Evolutionary conservation across 2,113 vertebrate genomes (phyloP).

Genomic region (Chinchilla lanigera): DNA sequence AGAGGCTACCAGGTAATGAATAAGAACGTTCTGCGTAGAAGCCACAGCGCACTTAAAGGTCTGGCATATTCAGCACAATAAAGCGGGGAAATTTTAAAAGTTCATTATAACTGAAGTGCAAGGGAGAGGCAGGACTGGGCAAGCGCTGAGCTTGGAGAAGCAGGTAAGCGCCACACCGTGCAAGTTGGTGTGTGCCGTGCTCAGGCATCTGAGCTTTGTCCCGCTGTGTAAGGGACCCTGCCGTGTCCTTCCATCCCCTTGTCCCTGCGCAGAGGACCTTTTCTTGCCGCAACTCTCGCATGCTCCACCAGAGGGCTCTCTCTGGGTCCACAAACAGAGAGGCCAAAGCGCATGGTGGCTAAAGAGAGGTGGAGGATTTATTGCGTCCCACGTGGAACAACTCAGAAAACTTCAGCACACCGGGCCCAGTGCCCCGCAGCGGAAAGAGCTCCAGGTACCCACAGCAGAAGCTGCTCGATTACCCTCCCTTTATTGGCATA

Average conservation of each 20-base stretch:
- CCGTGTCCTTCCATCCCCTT: neutral
- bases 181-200: neutral
- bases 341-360: neutral
- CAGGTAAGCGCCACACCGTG: neutral
- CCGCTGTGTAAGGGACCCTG: neutral
- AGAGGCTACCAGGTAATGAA: neutral
- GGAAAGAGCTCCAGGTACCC: neutral
- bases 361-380: neutral
- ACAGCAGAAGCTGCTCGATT: neutral
- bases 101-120: neutral
- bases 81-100: constrained; percentile 1
- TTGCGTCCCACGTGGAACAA: neutral
- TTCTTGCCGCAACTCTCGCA: neutral
- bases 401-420: neutral
- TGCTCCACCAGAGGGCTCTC: neutral
- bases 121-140: neutral
- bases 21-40: neutral
- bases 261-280: neutral
- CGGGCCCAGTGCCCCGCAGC: neutral
- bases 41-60: neutral
- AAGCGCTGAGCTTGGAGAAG: neutral
- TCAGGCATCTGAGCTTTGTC: neutral
- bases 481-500: neutral
- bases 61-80: constrained; percentile 12
- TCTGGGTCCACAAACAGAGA: neutral